phyloP scores from a whole-genome alignment of 2,113 vertebrate species.

The Panurus biarmicus region DNA sequence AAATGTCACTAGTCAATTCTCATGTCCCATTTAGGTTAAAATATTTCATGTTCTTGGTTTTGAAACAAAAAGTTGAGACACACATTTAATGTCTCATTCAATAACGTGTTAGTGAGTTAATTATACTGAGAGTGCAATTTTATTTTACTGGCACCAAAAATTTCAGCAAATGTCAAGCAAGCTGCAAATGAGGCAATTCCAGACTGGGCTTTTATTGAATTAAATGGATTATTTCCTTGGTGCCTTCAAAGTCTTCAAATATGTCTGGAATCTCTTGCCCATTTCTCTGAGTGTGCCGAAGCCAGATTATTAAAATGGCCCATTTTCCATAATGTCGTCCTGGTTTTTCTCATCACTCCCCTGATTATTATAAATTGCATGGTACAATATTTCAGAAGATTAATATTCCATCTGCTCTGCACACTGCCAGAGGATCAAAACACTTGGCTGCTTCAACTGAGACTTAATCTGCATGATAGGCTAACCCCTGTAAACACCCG shows the following conservation, averaged over 20 bases:
- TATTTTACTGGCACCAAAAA: conserved; percentile 10
- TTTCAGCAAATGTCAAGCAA: conserved; percentile 35
- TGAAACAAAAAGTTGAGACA: background rate
- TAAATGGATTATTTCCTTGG: conserved; percentile 45
- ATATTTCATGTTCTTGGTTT: background rate
- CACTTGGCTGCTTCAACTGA: background rate
- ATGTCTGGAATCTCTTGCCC: conserved; percentile 35
- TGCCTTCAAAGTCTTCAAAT: conserved; percentile 32
- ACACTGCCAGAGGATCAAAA: conserved; percentile 18
- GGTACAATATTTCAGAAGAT: conserved; percentile 39
- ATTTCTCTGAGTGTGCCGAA: background rate
- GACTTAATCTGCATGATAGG: background rate
- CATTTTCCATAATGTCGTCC: background rate
- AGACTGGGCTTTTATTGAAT: background rate
- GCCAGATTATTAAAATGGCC: background rate
- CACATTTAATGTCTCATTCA: background rate
- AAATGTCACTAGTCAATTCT: background rate
- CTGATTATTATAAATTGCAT: conserved; percentile 16
- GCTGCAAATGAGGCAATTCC: conserved; percentile 8
- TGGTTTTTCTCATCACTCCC: conserved; percentile 18
- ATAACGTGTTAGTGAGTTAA: background rate
- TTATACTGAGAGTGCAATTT: background rate
- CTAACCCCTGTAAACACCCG: background rate
- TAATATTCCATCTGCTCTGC: conserved; percentile 33
- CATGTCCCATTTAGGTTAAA: background rate